Evolutionary conservation across 2,888 invertebrate species (phyloP).

Genomic region (Acanthoscelides obtectus): DNA sequence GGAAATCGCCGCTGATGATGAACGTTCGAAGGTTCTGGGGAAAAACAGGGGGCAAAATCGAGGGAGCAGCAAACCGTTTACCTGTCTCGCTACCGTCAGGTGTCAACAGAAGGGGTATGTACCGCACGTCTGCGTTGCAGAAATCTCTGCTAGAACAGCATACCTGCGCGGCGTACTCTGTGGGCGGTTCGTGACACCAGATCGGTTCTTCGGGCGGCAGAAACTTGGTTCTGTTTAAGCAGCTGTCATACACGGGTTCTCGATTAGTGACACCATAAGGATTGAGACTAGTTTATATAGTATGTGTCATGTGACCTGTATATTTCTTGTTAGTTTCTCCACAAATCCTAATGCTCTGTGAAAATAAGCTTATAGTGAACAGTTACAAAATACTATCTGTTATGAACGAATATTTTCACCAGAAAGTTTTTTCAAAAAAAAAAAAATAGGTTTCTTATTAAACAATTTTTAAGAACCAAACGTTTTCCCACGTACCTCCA

Average conservation of each 20-base stretch:
- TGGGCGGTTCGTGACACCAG: constrained; percentile 48
- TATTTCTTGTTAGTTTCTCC: background rate
- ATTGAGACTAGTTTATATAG: background rate
- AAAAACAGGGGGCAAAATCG: constrained; percentile 9
- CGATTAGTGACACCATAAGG: background rate
- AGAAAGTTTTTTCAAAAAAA: too few relatives aligned
- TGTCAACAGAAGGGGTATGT: constrained; percentile 6
- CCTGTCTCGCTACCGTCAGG: constrained; percentile 23
- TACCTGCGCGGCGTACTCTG: constrained; percentile 33
- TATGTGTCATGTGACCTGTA: background rate
- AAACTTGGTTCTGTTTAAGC: constrained; percentile 43
- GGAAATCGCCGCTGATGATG: background rate
- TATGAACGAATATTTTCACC: too few relatives aligned
- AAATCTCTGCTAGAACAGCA: constrained; percentile 56
- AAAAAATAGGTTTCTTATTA: too few relatives aligned
- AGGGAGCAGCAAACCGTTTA: constrained; percentile 28
- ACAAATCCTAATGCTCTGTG: background rate
- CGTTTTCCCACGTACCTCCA: too few relatives aligned
- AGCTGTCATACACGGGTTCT: constrained; percentile 29
- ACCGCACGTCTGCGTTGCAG: constrained; percentile 47
- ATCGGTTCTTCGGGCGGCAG: constrained; percentile 59
- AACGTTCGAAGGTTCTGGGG: background rate
- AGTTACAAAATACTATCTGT: too few relatives aligned
- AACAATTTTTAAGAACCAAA: too few relatives aligned
- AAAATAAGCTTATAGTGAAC: too few relatives aligned